Evolutionary conservation across 2,113 vertebrate species (phyloP).

Genomic region (Clarias gariepinus): DNA sequence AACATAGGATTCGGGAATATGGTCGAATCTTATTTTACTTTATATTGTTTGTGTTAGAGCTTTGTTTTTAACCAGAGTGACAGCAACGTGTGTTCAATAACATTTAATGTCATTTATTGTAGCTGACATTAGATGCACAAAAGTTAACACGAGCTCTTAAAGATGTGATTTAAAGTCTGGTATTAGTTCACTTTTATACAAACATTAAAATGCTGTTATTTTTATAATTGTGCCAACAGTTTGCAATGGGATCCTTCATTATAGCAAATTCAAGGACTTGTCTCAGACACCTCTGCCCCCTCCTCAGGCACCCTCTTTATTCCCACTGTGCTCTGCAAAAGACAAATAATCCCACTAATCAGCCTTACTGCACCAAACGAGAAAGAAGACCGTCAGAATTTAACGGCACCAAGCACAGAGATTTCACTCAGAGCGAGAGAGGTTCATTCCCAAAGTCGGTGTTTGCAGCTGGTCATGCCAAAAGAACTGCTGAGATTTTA

Average conservation of each 20-base stretch:
- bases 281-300: constrained; percentile 41
- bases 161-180: background rate
- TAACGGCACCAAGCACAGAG: constrained; percentile 27
- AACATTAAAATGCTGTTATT: background rate
- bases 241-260: constrained; percentile 56
- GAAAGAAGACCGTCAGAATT: background rate
- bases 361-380: constrained; percentile 56
- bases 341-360: background rate
- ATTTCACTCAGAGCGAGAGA: background rate
- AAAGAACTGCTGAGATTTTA: constrained; percentile 64
- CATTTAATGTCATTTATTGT: background rate
- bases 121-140: background rate
- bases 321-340: background rate
- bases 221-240: background rate
- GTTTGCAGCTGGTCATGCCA: constrained; percentile 81
- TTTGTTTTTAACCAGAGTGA: background rate
- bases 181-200: background rate
- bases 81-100: background rate
- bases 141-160: background rate
- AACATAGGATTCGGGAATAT: no score
- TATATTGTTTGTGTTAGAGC: background rate
- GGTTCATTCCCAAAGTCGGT: constrained; percentile 59
- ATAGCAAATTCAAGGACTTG: constrained; percentile 52
- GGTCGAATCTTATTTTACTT: background rate
- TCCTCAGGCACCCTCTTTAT: constrained; percentile 33